These are phyloP conservation scores for Lamproptera curius DNA, from an alignment of 2,888 invertebrate genomes.

Conservation along the genomic window DNA sequence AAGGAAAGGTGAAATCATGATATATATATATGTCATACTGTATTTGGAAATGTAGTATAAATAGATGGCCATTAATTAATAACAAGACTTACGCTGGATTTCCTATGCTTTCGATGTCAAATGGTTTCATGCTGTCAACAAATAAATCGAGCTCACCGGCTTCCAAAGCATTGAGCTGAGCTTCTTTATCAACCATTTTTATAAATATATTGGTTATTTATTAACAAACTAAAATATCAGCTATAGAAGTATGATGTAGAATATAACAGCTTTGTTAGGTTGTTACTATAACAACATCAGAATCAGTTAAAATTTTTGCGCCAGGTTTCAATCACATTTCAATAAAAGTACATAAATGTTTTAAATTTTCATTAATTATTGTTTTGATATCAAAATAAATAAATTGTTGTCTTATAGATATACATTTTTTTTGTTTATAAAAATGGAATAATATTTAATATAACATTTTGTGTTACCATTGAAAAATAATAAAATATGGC, in stretches of 20 bases:
- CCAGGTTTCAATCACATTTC: constrained; percentile 15
- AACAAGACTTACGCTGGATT: constrained; percentile 65
- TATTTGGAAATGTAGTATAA: no score
- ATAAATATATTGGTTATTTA: not conserved
- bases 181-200: constrained; percentile 72
- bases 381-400: no score
- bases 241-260: not conserved
- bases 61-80: no score
- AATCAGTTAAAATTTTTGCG: constrained; percentile 27
- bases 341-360: no score
- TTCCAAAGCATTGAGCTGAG: constrained; percentile 73
- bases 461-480: constrained; percentile 38
- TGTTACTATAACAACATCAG: constrained; percentile 41
- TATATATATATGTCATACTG: no score
- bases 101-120: constrained; percentile 83
- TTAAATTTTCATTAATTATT: no score
- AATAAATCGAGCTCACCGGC: constrained; percentile 86
- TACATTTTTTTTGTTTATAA: not conserved
- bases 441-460: not conserved
- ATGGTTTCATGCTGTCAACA: constrained; percentile 83
- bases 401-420: no score
- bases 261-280: not conserved
- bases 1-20: no score
- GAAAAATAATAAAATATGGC: constrained; percentile 53
- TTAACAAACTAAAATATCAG: not conserved